Evolutionary conservation across 2,888 invertebrate species (phyloP).

Genomic region (Anorthoa munda): DNA sequence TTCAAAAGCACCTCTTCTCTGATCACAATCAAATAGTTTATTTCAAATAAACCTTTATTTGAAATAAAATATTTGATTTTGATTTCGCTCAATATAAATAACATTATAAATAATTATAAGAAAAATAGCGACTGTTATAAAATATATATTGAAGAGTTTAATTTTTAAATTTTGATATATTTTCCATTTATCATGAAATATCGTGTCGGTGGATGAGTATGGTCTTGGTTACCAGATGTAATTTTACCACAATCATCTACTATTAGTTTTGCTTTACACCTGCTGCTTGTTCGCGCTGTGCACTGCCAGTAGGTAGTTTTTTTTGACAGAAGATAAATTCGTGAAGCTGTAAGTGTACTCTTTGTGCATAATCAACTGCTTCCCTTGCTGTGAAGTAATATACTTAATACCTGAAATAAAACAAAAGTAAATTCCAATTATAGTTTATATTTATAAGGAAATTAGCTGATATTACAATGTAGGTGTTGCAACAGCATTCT

Average conservation of each 20-base stretch:
- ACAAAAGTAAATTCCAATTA: background rate
- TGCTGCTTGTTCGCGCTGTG: constrained; percentile 3
- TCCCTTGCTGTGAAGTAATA: constrained; percentile 22
- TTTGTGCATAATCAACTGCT: constrained; percentile 33
- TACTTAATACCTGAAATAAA: constrained; percentile 35
- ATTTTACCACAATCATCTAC: constrained; percentile 14
- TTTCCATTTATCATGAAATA: constrained; percentile 13
- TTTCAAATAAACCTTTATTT: no score
- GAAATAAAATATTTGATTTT: no score
- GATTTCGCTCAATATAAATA: no score
- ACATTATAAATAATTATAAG: no score
- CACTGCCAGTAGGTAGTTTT: constrained; percentile 30
- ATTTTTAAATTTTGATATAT: constrained; percentile 9
- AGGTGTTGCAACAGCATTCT: no score
- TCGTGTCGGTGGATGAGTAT: constrained; percentile 15
- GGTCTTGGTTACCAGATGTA: constrained; percentile 8
- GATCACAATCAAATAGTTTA: no score
- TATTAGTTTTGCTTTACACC: constrained; percentile 27
- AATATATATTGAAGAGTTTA: background rate
- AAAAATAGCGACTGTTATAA: no score
- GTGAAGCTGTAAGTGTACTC: constrained; percentile 34
- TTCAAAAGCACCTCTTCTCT: no score
- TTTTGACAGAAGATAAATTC: constrained; percentile 18
- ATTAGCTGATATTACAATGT: background rate
- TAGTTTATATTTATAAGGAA: no score